phyloP scores from a whole-genome alignment of 2,888 invertebrate species.

The Tinea semifulvella region DNA sequence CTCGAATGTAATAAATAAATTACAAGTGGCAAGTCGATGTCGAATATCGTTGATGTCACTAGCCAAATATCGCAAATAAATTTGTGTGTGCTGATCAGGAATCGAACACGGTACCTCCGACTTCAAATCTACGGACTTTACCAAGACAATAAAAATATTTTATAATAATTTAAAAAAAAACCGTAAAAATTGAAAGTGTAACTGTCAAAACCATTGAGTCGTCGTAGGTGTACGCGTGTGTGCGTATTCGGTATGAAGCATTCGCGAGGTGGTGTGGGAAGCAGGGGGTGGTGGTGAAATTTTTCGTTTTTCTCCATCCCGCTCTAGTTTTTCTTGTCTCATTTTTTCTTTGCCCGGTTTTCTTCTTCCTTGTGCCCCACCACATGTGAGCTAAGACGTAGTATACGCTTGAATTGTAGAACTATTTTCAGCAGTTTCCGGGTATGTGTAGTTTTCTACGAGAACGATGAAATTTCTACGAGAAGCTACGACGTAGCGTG shows the following conservation, averaged over 20 bases:
- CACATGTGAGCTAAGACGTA: conserved; percentile 58
- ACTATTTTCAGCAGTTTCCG: too few species aligned
- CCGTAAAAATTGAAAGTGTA: conserved; percentile 30
- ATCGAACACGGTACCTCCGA: too few species aligned
- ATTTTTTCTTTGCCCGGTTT: conserved; percentile 64
- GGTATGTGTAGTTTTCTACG: too few species aligned
- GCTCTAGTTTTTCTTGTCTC: conserved; percentile 63
- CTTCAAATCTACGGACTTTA: too few species aligned
- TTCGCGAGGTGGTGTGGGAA: conserved; percentile 22
- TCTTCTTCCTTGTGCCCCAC: conserved; percentile 65
- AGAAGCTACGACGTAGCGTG: too few species aligned
- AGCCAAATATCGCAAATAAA: too few species aligned
- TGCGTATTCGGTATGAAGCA: conserved; percentile 41
- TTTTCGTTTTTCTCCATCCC: conserved; percentile 68
- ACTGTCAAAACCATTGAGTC: conserved; percentile 35
- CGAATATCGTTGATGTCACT: too few species aligned
- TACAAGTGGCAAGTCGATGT: too few species aligned
- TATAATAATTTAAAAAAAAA: neutral
- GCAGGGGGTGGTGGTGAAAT: conserved; percentile 43
- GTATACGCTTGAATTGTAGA: conserved; percentile 32
- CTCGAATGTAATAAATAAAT: too few species aligned
- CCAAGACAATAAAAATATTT: neutral
- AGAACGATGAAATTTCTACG: too few species aligned
- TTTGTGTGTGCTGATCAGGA: too few species aligned
- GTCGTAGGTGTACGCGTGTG: conserved; percentile 39